Conservation (phyloP, 2,113 vertebrate genomes). For the Microtus richardsoni region DNA sequence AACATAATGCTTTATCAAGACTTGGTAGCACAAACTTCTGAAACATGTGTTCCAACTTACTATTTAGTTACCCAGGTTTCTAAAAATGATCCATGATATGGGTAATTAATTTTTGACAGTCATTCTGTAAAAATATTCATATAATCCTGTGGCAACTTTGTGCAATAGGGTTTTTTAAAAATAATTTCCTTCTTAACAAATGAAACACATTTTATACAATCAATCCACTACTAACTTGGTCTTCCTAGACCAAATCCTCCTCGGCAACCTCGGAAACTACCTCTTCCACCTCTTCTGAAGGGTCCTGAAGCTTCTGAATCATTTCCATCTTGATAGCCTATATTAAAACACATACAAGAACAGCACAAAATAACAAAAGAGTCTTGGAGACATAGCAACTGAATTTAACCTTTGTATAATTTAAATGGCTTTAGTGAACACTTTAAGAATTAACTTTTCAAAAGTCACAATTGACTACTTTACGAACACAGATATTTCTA, state of each 20-base stretch:
- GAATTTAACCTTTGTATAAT: slow-evolving; percentile 46
- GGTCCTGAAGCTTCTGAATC: neutral
- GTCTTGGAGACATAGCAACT: neutral
- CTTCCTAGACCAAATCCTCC: slow-evolving; percentile 72
- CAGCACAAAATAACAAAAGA: slow-evolving; percentile 45
- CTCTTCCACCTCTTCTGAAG: slow-evolving; percentile 75
- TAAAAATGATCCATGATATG: neutral
- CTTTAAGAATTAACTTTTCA: slow-evolving; percentile 31
- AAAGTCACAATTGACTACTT: slow-evolving; percentile 11
- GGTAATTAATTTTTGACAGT: neutral
- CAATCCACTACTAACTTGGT: slow-evolving; percentile 73
- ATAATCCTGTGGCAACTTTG: neutral
- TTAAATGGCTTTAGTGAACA: slow-evolving; percentile 9
- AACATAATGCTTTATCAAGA: slow-evolving; percentile 19
- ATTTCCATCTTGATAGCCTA: slow-evolving; percentile 78
- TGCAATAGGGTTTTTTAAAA: neutral
- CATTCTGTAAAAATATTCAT: neutral
- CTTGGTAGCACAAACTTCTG: neutral
- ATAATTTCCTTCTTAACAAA: slow-evolving; percentile 53
- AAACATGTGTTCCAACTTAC: neutral
- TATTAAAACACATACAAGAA: slow-evolving; percentile 58
- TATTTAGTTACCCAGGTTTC: neutral
- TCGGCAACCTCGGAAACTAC: slow-evolving; percentile 66
- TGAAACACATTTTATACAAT: slow-evolving; percentile 31
- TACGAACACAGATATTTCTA: neutral